Base-by-base conservation (phyloP, 2,797 vertebrate species). In the Vultur gryphus region DNA sequence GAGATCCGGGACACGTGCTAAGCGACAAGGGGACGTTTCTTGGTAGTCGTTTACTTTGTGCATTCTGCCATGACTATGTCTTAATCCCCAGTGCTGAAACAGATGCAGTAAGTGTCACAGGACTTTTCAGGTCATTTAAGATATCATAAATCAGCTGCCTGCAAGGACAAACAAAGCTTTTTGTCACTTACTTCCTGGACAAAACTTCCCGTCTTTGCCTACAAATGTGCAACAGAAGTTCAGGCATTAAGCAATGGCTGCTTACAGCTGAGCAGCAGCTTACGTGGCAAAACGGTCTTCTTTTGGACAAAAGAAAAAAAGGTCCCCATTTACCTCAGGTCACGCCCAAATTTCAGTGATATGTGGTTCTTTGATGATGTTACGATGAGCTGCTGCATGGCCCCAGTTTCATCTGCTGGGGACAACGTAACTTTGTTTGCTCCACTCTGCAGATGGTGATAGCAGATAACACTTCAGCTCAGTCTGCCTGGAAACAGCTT, bases 101-200 rank as follows among this genome's bases (percentile, higher is more conserved):
- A 20, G 31, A 20, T 19, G 9, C 43, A 16, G 14, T 16, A 41
- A 64, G 29, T 21, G 35, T 62, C 90, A 82, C 51, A 65, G 67
- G 73, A 70, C 81, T 67, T 96, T 70, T 29, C 91, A 83, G 55
- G 82, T 66, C 28, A 62, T 75, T 92, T 79, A 82, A 82, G 39
- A 43, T 44, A 44, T 13, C 51, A 52, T 52, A 64, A 66, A 77
- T 43, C 87, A 91, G 55, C 58, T 85, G 67, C 37, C 78, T 91
- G 52, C 19, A 75, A 91, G 54, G 57, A 77, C 75, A 96, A 96
- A 89, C 67, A 94, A 71, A 64, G 44, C 14, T 78, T 87, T 92
- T 91, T 67, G 64, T 39, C 76, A 31, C 26, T 73, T 66, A 80
- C 43, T 94, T 96, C 89, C 94, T 61, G 75, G 71, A 85, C n/a